Evolutionary conservation across 1,140 invertebrate genomes (phyloP).

Genomic region (Bombus ignitus): DNA sequence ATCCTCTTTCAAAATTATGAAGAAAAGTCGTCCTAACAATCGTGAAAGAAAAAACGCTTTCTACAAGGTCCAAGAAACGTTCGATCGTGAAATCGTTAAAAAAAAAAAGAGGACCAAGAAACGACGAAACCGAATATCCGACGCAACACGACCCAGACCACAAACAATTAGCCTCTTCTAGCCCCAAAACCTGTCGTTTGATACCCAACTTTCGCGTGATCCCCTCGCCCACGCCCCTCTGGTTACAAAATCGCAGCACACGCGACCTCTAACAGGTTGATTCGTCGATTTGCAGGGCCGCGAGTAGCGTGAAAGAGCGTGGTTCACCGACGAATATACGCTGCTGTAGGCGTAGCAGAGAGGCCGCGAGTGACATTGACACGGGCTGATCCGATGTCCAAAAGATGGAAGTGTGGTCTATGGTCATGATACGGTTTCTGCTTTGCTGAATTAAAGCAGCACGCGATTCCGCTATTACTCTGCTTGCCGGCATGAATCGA

Average conservation of each 20-base stretch:
- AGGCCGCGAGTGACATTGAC: neutral
- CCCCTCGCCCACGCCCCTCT: neutral
- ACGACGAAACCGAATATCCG: too few species aligned
- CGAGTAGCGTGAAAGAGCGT: too few species aligned
- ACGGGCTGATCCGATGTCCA: neutral
- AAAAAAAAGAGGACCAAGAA: neutral
- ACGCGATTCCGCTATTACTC: slow-evolving; percentile 62
- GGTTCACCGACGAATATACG: too few species aligned
- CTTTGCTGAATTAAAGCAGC: slow-evolving; percentile 63
- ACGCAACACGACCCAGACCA: neutral
- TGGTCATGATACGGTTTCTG: neutral
- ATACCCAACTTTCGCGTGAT: neutral
- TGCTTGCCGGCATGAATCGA: slow-evolving; percentile 62
- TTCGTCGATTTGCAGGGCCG: too few species aligned
- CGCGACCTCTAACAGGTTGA: neutral
- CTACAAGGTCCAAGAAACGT: rapidly evolving
- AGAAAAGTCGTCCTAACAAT: too few species aligned
- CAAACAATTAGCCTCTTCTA: neutral
- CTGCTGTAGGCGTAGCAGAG: too few species aligned
- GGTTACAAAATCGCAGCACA: neutral
- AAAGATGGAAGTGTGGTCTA: slow-evolving; percentile 1
- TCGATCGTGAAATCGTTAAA: neutral
- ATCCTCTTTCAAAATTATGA: too few species aligned
- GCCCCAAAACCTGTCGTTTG: neutral
- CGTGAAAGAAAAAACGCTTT: neutral